A percentile compares a stretch with the other conserved stretches of the same genome.
Conservation (phyloP, 2,797 vertebrate genomes). For the Centroberyx gerrardi region DNA sequence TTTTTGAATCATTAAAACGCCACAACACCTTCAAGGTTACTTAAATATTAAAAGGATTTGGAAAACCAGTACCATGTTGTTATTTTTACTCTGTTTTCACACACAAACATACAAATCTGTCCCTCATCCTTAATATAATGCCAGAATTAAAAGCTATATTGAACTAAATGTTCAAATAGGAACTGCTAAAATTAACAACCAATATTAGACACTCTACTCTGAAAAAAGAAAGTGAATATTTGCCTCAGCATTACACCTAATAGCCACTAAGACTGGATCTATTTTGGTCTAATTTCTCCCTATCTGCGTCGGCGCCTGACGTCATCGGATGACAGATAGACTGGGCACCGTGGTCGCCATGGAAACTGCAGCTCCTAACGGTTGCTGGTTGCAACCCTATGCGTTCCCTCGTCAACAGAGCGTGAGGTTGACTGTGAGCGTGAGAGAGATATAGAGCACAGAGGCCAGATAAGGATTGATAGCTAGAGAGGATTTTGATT, state of each 20-base stretch:
- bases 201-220: not conserved
- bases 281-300: constrained; percentile 80
- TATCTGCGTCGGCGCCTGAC: constrained; percentile 82
- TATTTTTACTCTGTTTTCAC: too few species aligned
- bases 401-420: constrained; percentile 51
- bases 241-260: constrained; percentile 47
- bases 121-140: too few species aligned
- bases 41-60: not conserved
- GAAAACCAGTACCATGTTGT: too few species aligned
- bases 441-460: constrained; percentile 30
- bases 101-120: too few species aligned
- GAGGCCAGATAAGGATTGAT: constrained; percentile 32
- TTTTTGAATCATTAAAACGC: not conserved
- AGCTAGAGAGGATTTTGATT: constrained; percentile 9
- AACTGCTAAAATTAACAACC: not conserved
- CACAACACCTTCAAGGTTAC: not conserved
- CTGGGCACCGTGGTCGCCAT: constrained; percentile 79
- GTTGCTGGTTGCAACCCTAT: constrained; percentile 52
- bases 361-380: constrained; percentile 82
- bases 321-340: constrained; percentile 81
- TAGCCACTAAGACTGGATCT: constrained; percentile 68
- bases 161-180: not conserved
- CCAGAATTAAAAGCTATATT: too few species aligned
- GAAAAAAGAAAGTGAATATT: constrained; percentile 18
- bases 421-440: constrained; percentile 13